A percentile compares a stretch with the other conserved stretches of the same genome.
Conservation (phyloP, 2,888 invertebrate genomes). For the Eubasilissa splendida region DNA sequence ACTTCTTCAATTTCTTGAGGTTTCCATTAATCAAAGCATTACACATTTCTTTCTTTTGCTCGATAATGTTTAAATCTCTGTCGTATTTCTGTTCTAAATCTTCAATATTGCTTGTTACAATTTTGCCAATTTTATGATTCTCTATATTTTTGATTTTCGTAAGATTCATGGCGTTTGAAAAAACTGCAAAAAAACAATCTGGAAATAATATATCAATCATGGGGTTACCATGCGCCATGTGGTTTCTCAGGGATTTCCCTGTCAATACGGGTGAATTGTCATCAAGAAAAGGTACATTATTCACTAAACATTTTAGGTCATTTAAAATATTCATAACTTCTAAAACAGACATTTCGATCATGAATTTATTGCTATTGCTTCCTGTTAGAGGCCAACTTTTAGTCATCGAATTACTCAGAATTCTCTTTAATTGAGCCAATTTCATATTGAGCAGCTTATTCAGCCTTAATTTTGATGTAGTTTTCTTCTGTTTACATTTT, state of each 20-base stretch:
- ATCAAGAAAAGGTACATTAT: constrained; percentile 17
- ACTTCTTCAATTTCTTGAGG: constrained; percentile 1
- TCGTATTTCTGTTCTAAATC: constrained; percentile 7
- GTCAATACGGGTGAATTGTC: constrained; percentile 6
- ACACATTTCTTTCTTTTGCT: neutral
- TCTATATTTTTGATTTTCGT: neutral
- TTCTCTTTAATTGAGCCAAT: neutral
- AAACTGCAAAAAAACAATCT: neutral
- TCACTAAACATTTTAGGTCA: neutral
- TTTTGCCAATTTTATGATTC: neutral
- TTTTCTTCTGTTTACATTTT: neutral
- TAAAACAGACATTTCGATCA: constrained; percentile 9
- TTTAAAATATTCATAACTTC: constrained; percentile 19
- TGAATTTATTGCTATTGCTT: neutral
- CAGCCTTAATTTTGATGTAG: neutral
- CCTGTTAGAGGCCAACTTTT: neutral
- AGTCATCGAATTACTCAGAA: constrained; percentile 1
- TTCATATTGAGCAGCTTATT: neutral
- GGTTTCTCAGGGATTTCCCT: constrained; percentile 13
- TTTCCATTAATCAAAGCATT: constrained; percentile 8
- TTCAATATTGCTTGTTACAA: neutral
- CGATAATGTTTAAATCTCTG: neutral
- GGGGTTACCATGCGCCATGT: constrained; percentile 13
- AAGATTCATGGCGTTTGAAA: constrained; percentile 13
- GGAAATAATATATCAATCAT: constrained; percentile 3